Conservation (phyloP, 2,113 vertebrate species). For the Corydoras sp. region DNA sequence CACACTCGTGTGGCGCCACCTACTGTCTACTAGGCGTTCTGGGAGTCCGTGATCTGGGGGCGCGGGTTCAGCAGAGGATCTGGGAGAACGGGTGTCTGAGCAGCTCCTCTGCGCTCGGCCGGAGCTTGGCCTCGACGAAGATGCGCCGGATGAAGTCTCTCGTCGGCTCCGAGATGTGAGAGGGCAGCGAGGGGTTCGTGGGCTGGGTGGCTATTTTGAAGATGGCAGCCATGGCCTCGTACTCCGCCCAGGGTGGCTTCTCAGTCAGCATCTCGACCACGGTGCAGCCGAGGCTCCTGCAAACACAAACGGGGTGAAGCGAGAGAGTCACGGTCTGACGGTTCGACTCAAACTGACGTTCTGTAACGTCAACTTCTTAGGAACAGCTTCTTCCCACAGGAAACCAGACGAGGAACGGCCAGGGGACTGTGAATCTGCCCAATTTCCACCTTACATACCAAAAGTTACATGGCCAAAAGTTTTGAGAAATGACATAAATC, state of each 20-base stretch:
- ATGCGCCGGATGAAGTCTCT: conserved; percentile 86
- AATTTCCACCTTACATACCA: too few relatives aligned
- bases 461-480: too few relatives aligned
- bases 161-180: conserved; percentile 80
- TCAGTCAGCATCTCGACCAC: conserved; percentile 97
- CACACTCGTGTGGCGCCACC: conserved; percentile 21
- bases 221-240: conserved; percentile 93
- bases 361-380: too few relatives aligned
- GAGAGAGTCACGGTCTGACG: neutral
- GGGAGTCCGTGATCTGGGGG: neutral
- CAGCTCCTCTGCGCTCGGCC: conserved; percentile 91
- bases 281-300: conserved; percentile 90
- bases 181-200: conserved; percentile 87
- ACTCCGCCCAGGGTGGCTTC: conserved; percentile 95
- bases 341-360: too few relatives aligned
- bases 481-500: too few relatives aligned
- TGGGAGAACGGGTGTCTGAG: conserved; percentile 92
- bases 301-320: neutral
- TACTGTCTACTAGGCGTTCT: conserved; percentile 16
- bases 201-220: conserved; percentile 97
- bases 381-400: too few relatives aligned
- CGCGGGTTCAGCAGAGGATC: conserved; percentile 75
- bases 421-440: too few relatives aligned
- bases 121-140: conserved; percentile 90
- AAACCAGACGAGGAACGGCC: too few relatives aligned